Conservation (phyloP, 2,797 vertebrate genomes). For the Numenius phaeopus region DNA sequence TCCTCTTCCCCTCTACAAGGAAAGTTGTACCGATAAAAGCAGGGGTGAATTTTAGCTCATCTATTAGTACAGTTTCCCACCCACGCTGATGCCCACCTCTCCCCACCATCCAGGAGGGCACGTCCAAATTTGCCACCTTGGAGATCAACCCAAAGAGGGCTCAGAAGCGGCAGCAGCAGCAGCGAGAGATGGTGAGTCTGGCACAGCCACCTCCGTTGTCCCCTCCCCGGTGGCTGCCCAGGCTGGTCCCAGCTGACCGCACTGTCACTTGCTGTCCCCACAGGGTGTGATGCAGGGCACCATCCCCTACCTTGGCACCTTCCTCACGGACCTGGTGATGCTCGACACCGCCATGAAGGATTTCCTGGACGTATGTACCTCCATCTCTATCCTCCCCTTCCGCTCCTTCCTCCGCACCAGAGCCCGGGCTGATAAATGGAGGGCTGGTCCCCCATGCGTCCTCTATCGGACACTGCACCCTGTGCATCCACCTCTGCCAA, state of each 20-base stretch:
- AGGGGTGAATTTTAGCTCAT: background rate
- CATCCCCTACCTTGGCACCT: conserved; percentile 95
- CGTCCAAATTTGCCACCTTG: conserved; percentile 95
- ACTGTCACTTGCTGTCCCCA: background rate
- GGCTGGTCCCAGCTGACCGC: background rate
- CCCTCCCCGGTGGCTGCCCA: fast-evolving
- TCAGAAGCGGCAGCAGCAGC: conserved; percentile 93
- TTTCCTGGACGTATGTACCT: conserved; percentile 88
- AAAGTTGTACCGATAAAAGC: background rate
- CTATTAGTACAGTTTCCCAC: background rate
- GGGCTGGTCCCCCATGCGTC: background rate
- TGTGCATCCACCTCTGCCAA: background rate
- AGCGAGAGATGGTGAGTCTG: conserved; percentile 89
- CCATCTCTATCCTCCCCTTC: background rate
- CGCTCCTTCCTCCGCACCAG: background rate
- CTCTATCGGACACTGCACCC: background rate
- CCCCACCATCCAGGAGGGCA: conserved; percentile 87
- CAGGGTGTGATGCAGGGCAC: conserved; percentile 97
- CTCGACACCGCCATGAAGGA: conserved; percentile 98
- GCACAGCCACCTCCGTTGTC: background rate
- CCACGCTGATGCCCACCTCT: background rate
- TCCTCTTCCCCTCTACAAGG: background rate
- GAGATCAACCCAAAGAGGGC: conserved; percentile 94
- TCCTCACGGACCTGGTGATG: conserved; percentile 97
- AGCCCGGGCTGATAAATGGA: background rate